phyloP scores from a whole-genome alignment of 2,797 vertebrate species.

The Gallinago stenura region DNA sequence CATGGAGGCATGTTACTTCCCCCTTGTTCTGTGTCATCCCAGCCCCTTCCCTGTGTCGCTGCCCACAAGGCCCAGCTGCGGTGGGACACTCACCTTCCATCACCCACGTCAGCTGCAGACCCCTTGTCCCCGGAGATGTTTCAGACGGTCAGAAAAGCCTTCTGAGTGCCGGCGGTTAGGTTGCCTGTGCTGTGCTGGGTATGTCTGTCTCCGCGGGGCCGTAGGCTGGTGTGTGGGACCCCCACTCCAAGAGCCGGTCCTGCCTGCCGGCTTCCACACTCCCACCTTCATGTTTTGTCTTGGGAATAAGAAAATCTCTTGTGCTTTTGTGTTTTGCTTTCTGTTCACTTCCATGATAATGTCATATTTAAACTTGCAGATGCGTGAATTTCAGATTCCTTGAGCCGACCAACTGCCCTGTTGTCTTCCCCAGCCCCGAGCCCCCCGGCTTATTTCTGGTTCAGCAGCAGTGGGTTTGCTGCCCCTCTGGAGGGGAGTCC shows the following conservation, averaged over 20 bases:
- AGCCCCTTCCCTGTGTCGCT: no score
- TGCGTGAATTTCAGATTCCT: not conserved
- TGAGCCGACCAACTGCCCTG: not conserved
- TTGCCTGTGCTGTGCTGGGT: fast-evolving
- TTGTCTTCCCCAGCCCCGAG: fast-evolving
- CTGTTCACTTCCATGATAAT: not conserved
- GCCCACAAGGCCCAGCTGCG: not conserved
- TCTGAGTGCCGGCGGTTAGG: not conserved
- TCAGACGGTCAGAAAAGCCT: not conserved
- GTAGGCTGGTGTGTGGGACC: fast-evolving
- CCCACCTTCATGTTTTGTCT: no score
- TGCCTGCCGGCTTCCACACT: fast-evolving
- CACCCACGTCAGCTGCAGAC: not conserved
- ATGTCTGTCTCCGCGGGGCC: fast-evolving
- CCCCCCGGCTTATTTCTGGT: not conserved
- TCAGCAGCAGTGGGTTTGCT: fast-evolving
- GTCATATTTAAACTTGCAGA: not conserved
- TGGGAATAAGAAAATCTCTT: not conserved
- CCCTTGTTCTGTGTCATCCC: fast-evolving
- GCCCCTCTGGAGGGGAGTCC: not conserved
- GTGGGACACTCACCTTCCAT: fast-evolving
- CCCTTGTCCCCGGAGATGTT: not conserved
- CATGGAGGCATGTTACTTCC: fast-evolving
- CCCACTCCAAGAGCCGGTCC: fast-evolving
- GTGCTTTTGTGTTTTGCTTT: not conserved